Conservation (phyloP, 2,113 vertebrate genomes). For the Cyprinodon brontotheroides region DNA sequence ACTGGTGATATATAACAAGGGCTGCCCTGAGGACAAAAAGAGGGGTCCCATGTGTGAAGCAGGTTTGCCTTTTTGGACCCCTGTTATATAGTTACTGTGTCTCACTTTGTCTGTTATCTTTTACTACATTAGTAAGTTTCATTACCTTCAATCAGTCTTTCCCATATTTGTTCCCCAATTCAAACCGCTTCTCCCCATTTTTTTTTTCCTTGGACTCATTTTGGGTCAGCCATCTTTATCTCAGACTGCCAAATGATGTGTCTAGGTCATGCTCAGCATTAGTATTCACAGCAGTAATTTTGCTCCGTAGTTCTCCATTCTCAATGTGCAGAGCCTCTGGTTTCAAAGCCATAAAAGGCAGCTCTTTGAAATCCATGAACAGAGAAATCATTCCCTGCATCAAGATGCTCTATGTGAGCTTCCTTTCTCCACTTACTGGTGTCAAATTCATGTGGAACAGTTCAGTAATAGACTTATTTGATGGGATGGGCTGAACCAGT, state of each 20-base stretch:
- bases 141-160: constrained; percentile 20
- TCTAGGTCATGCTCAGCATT: constrained; percentile 56
- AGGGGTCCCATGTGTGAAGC: constrained; percentile 20
- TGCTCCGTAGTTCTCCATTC: constrained; percentile 29
- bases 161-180: constrained; percentile 40
- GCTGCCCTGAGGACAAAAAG: constrained; percentile 28
- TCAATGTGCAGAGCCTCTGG: constrained; percentile 23
- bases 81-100: neutral
- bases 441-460: neutral
- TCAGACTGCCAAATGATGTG: constrained; percentile 45
- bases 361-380: constrained; percentile 6
- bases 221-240: constrained; percentile 46
- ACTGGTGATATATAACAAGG: constrained; percentile 52
- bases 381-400: constrained; percentile 1
- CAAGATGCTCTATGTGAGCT: neutral
- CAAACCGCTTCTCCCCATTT: constrained; percentile 22
- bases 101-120: constrained; percentile 27
- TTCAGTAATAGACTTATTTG: neutral
- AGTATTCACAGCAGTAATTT: constrained; percentile 61
- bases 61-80: constrained; percentile 16
- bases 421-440: neutral
- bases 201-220: constrained; percentile 45
- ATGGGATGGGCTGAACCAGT: neutral
- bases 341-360: constrained; percentile 33
- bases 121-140: constrained; percentile 40